A percentile compares a stretch with the other conserved stretches of the same genome.
Conservation (phyloP, 2,888 invertebrate genomes). For the Platycnemis pennipes region DNA sequence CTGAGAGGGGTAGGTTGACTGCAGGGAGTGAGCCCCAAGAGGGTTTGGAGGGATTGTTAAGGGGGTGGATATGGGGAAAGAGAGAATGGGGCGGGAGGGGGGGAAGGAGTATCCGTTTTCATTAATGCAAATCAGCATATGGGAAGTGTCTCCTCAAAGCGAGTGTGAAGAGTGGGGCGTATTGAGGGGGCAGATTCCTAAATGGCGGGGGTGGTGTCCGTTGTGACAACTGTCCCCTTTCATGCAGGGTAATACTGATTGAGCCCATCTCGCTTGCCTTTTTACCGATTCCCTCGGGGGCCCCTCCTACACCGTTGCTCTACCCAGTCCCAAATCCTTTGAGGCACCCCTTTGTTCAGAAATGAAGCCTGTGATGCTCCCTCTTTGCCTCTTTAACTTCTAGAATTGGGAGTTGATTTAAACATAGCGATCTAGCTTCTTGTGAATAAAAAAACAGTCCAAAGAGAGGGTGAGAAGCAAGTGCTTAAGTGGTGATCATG, state of each 20-base stretch:
- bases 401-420: not conserved
- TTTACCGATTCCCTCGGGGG: conserved; percentile 50
- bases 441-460: not conserved
- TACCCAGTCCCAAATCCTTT: not conserved
- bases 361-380: not conserved
- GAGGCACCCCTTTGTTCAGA: not conserved
- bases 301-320: not conserved
- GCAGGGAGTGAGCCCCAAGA: not conserved
- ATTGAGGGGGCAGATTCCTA: not conserved
- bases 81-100: not conserved
- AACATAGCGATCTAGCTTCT: not conserved
- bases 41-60: not conserved
- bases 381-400: not conserved
- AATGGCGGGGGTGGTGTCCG: conserved; percentile 36
- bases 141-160: conserved; percentile 20
- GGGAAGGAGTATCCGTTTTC: conserved; percentile 39
- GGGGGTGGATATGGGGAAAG: not conserved
- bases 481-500: too few relatives aligned
- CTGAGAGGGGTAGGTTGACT: not conserved
- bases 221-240: conserved; percentile 43
- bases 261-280: conserved; percentile 47
- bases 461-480: not conserved
- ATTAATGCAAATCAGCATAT: conserved; percentile 57
- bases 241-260: conserved; percentile 54
- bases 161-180: not conserved